Base-by-base conservation (phyloP, 2,113 vertebrate species). In the Chloropsis hardwickii region DNA sequence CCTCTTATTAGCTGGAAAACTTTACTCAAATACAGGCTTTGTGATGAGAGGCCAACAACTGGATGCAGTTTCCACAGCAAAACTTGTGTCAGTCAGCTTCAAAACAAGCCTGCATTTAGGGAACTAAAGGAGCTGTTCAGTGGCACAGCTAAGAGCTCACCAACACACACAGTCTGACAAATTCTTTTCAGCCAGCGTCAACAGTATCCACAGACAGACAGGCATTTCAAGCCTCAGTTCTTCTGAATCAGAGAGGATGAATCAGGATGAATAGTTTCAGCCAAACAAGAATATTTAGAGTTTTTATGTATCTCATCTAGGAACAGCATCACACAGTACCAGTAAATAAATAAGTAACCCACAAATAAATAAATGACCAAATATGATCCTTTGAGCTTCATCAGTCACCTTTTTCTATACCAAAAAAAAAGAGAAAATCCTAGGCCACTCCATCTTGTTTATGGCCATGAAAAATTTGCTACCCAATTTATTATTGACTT, bases 151-250 rank as follows among this genome's bases (percentile, higher is more conserved):
- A 56, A 83, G 60, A 86, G 61, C 62, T 88, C 82, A 47, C 51
- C 94, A 66, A 77, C 76, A 92, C 65, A 56, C 21, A 11, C 0
- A 13, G 67, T 51, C 82, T 78, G 80, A 88, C 88, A 88, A 82
- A 96, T 95, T 94, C 92, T 88, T 96, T 94, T 91, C 58, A 47
- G 85, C 10, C 9, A 77, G 82, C 42, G 23, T 92, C 95, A 96
- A 22, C 8, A 60, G 72, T 10, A 47, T 19, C 50, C 85, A 42
- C 74, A 88, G 87, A 92, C 84, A 92, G 74, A 69, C 61, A 33
- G 7, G 5, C 76, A 81, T 90, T 96, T 92, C 65, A 93, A 93
- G 82, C 82, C 58, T 96, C 93, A 81, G 48, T 53, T 92, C 93
- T 86, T 82, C 82, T 95, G 79, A 95, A 88, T 96, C 69, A 79